phyloP scores from a whole-genome alignment of 2,797 vertebrate species.

The Stomatorhinus walkeri region DNA sequence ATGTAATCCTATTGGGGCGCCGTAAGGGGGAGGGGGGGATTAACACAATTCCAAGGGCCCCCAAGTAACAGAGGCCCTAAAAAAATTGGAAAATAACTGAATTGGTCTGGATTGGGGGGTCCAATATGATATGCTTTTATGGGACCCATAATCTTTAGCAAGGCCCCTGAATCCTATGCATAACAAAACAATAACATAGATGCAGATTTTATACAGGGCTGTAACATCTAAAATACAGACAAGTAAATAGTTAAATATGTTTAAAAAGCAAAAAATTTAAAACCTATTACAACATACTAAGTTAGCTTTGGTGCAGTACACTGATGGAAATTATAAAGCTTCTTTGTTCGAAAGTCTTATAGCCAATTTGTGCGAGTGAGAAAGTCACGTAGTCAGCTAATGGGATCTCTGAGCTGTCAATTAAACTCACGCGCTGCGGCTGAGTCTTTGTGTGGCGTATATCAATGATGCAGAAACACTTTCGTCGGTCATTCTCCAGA shows the following conservation, averaged over 20 bases:
- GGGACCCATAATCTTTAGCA: background rate
- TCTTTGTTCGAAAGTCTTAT: background rate
- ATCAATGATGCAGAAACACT: background rate
- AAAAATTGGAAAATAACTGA: background rate
- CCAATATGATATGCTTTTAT: background rate
- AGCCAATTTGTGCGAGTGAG: background rate
- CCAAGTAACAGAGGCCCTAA: background rate
- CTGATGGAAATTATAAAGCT: background rate
- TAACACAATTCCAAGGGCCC: background rate
- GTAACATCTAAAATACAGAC: background rate
- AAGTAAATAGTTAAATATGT: background rate
- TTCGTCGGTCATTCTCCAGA: background rate
- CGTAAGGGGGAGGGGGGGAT: background rate
- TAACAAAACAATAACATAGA: background rate
- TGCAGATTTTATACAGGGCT: background rate
- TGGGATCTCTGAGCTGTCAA: background rate
- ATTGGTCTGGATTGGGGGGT: background rate
- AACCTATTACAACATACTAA: background rate
- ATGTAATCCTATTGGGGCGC: background rate
- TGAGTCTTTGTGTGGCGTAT: background rate
- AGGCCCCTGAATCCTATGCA: background rate
- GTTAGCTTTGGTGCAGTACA: background rate
- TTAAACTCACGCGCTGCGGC: background rate
- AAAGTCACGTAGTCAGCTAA: background rate
- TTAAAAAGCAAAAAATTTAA: background rate